Conservation (phyloP, 2,888 invertebrate species). For the Athetis lepigone region DNA sequence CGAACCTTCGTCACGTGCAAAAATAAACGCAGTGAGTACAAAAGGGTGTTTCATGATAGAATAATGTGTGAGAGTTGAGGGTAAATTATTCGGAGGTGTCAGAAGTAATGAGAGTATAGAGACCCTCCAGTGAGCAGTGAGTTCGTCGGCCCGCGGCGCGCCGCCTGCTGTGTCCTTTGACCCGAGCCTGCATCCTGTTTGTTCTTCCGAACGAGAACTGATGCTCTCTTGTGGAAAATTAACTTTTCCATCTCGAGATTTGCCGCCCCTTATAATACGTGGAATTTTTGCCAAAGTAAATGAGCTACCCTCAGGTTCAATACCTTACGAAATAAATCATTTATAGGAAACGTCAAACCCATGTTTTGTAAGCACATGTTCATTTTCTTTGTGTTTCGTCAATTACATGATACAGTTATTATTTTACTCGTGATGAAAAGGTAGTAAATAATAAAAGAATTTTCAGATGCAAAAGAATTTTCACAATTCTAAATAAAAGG, state of each 20-base stretch:
- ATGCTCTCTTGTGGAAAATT: slow-evolving; percentile 53
- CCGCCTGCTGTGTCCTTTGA: slow-evolving; percentile 67
- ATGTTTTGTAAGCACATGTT: slow-evolving; percentile 15
- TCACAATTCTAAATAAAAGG: too few relatives aligned
- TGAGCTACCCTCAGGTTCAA: slow-evolving; percentile 17
- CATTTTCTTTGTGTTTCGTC: slow-evolving; percentile 1
- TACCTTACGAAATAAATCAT: slow-evolving; percentile 35
- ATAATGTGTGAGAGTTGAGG: slow-evolving; percentile 29
- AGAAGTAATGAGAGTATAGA: slow-evolving; percentile 47
- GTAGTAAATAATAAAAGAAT: too few relatives aligned
- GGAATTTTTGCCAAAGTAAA: slow-evolving; percentile 16
- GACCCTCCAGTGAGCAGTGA: slow-evolving; percentile 23
- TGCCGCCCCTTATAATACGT: slow-evolving; percentile 21
- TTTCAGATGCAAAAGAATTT: too few relatives aligned
- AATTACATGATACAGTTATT: too few relatives aligned
- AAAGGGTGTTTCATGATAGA: slow-evolving; percentile 28
- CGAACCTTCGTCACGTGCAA: slow-evolving; percentile 20
- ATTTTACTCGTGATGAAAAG: too few relatives aligned
- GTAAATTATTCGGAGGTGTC: slow-evolving; percentile 40
- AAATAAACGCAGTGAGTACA: slow-evolving; percentile 26
- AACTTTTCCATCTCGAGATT: slow-evolving; percentile 33
- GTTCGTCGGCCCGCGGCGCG: slow-evolving; percentile 64
- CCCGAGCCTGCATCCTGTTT: slow-evolving; percentile 65
- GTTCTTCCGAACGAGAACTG: slow-evolving; percentile 30
- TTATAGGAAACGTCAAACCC: slow-evolving; percentile 36